These are phyloP conservation scores for Pollenia griseotomentosa DNA, from an alignment of 2,888 invertebrate species.

Conservation along the genomic window DNA sequence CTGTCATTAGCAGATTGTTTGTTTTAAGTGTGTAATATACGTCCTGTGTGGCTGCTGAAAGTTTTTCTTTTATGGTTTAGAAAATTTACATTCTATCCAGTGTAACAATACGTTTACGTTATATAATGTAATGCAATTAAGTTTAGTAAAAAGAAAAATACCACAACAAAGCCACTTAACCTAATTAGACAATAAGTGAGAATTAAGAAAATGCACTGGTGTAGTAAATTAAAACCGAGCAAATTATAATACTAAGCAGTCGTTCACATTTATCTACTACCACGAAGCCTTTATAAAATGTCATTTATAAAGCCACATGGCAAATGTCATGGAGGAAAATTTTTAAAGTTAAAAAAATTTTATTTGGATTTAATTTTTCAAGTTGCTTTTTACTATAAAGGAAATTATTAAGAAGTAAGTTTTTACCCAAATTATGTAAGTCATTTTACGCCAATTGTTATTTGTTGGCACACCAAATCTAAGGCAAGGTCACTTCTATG, in stretches of 20 bases:
- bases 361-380: neutral
- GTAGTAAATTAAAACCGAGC: conserved; percentile 56
- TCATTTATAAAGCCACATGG: conserved; percentile 5
- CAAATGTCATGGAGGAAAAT: neutral
- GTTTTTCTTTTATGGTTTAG: neutral
- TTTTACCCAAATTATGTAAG: no score
- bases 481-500: no score
- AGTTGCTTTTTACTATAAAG: no score
- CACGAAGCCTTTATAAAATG: neutral
- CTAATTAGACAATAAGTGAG: conserved; percentile 62
- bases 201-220: conserved; percentile 50
- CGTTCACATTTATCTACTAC: neutral
- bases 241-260: conserved; percentile 34
- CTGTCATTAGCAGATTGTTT: conserved; percentile 31
- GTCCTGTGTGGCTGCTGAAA: neutral
- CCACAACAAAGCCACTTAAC: conserved; percentile 62
- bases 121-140: conserved; percentile 29
- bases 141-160: conserved; percentile 18
- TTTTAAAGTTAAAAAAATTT: neutral
- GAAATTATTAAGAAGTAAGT: no score
- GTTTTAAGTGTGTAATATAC: neutral
- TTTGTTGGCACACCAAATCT: no score
- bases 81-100: conserved; percentile 30
- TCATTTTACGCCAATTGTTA: no score
- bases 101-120: neutral